These are phyloP conservation scores for Heliconius hermathena DNA, from an alignment of 1,140 invertebrate genomes.

Conservation along the genomic window DNA sequence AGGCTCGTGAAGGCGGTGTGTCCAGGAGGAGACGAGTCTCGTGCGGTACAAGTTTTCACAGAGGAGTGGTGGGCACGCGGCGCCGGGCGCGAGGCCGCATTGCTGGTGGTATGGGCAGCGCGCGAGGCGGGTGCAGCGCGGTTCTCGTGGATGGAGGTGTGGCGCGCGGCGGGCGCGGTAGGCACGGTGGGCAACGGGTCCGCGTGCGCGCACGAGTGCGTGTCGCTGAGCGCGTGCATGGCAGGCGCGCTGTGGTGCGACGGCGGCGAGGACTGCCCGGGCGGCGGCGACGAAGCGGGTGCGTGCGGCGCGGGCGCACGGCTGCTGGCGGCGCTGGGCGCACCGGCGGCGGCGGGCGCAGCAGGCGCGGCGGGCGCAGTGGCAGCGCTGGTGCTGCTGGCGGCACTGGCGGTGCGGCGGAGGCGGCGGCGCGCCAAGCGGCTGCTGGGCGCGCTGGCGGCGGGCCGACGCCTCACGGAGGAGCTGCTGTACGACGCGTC, in stretches of 20 bases:
- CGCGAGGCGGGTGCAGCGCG: slow-evolving; percentile 58
- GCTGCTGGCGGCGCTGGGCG: slow-evolving; percentile 66
- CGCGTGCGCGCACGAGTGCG: slow-evolving; percentile 55
- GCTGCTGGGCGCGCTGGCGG: slow-evolving; percentile 82
- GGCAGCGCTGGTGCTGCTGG: slow-evolving; percentile 50
- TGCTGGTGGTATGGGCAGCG: slow-evolving; percentile 65
- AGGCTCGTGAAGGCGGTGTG: slow-evolving; percentile 89
- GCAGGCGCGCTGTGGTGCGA: slow-evolving; percentile 60
- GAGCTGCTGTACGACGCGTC: slow-evolving; percentile 84
- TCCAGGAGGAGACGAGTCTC: slow-evolving; percentile 86
- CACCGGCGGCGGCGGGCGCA: slow-evolving; percentile 65
- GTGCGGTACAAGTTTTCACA: slow-evolving; percentile 82
- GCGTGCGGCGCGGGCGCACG: slow-evolving; percentile 67
- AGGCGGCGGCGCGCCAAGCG: slow-evolving; percentile 71
- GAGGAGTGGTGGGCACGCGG: slow-evolving; percentile 70
- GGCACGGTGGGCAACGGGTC: slow-evolving; percentile 56
- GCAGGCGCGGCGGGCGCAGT: slow-evolving; percentile 80
- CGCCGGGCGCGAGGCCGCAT: slow-evolving; percentile 48
- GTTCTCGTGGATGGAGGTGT: slow-evolving; percentile 70
- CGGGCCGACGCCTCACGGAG: slow-evolving; percentile 81
- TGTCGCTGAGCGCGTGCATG: slow-evolving; percentile 67
- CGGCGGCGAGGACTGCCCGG: slow-evolving; percentile 58
- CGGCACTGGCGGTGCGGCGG: slow-evolving; percentile 63
- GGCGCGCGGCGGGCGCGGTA: slow-evolving; percentile 48
- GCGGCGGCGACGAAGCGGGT: slow-evolving; percentile 61